phyloP scores from a whole-genome alignment of 37 sponge, comb jelly and placozoan genomes.

The Theonella swinhoei region DNA sequence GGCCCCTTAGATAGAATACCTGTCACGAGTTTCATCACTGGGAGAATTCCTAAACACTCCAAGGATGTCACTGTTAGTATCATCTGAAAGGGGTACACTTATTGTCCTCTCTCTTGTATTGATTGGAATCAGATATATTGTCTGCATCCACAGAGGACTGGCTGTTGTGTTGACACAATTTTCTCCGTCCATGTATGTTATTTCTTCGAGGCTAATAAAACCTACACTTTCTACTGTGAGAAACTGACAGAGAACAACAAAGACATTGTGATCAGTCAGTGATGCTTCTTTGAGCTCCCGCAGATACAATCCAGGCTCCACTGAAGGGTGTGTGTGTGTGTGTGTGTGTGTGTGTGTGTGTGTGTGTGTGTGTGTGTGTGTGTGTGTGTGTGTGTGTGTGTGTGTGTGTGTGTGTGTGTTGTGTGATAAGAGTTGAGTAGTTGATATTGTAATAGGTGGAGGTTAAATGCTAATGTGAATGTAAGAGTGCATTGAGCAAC shows the following conservation, averaged over 20 bases:
- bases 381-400: no score
- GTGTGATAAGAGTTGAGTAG: no score
- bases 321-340: constrained; percentile 1
- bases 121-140: neutral
- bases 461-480: no score
- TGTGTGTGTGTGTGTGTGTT: no score
- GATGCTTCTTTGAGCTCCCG: constrained; percentile 48
- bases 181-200: constrained; percentile 64
- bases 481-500: no score
- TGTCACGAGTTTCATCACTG: constrained; percentile 39
- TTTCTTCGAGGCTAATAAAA: constrained; percentile 10
- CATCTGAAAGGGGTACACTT: constrained; percentile 61
- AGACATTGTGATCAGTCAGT: constrained; percentile 8
- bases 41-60: constrained; percentile 55
- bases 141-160: constrained; percentile 40
- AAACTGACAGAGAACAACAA: constrained; percentile 46
- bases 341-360: no score
- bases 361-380: no score
- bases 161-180: constrained; percentile 50
- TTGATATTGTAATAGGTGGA: no score
- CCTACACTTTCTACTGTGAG: constrained; percentile 8
- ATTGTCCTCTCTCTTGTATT: constrained; percentile 6
- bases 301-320: constrained; percentile 55
- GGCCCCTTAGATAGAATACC: no score
- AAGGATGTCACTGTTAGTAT: constrained; percentile 76